Evolutionary conservation across 1,140 invertebrate genomes (phyloP).

Genomic region (Armadillidium nasatum): DNA sequence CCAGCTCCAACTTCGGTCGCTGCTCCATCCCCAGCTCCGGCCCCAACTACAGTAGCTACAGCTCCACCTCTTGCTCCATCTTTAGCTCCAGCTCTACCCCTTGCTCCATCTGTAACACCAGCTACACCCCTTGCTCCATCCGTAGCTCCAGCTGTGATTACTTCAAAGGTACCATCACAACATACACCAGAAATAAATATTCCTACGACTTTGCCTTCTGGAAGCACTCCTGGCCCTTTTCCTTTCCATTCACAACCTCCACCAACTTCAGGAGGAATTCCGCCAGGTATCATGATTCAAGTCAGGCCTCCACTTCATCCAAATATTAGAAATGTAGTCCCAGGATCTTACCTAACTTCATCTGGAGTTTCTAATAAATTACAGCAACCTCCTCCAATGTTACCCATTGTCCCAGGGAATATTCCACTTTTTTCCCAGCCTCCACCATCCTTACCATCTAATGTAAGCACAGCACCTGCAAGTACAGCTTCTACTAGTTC

Average conservation of each 20-base stretch:
- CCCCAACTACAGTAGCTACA: no score
- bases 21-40: slow-evolving; percentile 8
- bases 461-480: no score
- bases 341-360: slow-evolving; percentile 32
- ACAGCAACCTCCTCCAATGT: background rate
- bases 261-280: no score
- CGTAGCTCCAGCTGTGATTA: no score
- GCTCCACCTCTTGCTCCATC: background rate
- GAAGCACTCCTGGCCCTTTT: no score
- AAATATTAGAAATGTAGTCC: slow-evolving; percentile 15
- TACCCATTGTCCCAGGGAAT: background rate
- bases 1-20: slow-evolving; percentile 29
- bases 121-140: no score
- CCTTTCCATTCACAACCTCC: no score
- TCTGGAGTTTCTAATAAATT: background rate
- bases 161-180: no score
- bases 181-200: no score
- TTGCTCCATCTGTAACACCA: no score
- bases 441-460: no score
- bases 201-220: no score
- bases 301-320: background rate
- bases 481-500: background rate
- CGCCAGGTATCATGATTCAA: background rate
- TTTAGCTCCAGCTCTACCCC: background rate
- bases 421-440: background rate